These are phyloP conservation scores for Drosophila kokeensis DNA, from an alignment of 2,888 invertebrate genomes.

Conservation along the genomic window DNA sequence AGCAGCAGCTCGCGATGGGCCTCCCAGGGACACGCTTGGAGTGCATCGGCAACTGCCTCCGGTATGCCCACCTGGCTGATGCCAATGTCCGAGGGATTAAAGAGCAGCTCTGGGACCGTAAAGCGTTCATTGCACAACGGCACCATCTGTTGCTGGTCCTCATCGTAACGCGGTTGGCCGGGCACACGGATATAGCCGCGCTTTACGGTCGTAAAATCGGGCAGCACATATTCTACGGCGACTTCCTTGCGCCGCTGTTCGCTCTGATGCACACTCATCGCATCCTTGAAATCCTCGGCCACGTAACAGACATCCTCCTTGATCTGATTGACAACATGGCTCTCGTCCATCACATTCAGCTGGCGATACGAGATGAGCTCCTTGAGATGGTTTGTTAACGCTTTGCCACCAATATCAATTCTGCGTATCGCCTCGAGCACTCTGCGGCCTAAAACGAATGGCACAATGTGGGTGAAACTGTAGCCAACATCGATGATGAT, in stretches of 20 bases:
- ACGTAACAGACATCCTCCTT: slow-evolving; percentile 99
- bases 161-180: slow-evolving; percentile 59
- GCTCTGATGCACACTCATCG: slow-evolving; percentile 89
- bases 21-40: slow-evolving; percentile 90
- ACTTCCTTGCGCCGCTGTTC: slow-evolving; percentile 89
- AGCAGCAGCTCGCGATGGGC: slow-evolving; percentile 91
- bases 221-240: slow-evolving; percentile 95
- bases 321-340: slow-evolving; percentile 98
- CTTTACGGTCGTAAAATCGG: slow-evolving; percentile 96
- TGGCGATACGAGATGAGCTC: slow-evolving; percentile 98
- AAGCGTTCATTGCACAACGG: slow-evolving; percentile 97
- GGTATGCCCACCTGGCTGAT: slow-evolving; percentile 95
- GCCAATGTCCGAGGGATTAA: slow-evolving; percentile 97
- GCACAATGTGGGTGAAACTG: slow-evolving; percentile 97
- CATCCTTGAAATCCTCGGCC: slow-evolving; percentile 91
- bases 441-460: slow-evolving; percentile 93
- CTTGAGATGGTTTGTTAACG: slow-evolving; percentile 98
- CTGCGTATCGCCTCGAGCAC: slow-evolving; percentile 90
- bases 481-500: slow-evolving; percentile 97
- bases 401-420: slow-evolving; percentile 98
- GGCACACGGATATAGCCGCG: slow-evolving; percentile 88
- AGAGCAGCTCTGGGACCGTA: slow-evolving; percentile 96
- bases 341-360: slow-evolving; percentile 99
- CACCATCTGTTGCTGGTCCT: slow-evolving; percentile 88
- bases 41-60: slow-evolving; percentile 92